phyloP scores from a whole-genome alignment of 2,113 vertebrate species.

The Rostratula benghalensis region DNA sequence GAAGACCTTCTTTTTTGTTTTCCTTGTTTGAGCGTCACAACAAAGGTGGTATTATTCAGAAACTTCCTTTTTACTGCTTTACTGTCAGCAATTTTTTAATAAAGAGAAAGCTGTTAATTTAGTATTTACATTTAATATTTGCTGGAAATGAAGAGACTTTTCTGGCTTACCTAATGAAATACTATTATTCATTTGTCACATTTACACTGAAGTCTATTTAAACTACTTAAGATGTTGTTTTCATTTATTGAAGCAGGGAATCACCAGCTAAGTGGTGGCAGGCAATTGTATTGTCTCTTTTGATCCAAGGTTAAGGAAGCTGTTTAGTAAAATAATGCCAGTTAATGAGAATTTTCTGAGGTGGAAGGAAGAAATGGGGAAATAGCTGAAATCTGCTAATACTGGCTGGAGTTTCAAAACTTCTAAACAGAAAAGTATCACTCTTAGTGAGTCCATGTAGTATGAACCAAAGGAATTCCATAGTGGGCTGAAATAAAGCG shows the following conservation, averaged over 20 bases:
- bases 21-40: background rate
- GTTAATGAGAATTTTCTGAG: background rate
- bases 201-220: background rate
- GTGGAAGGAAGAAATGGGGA: background rate
- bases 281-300: background rate
- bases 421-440: accelerated
- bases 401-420: background rate
- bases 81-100: background rate
- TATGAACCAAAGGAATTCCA: background rate
- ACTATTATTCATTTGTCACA: background rate
- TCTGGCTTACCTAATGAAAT: background rate
- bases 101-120: background rate
- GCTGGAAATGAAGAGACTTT: background rate
- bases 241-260: background rate
- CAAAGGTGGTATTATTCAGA: background rate
- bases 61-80: background rate
- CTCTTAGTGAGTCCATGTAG: background rate
- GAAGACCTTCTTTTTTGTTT: background rate
- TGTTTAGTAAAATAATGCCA: background rate
- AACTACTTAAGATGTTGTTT: background rate
- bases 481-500: background rate
- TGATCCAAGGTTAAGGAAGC: background rate
- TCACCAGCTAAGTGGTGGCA: background rate
- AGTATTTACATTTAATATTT: background rate
- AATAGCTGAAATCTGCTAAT: background rate